Conservation (phyloP, 2,888 invertebrate species). For the Nemoura dubitans region DNA sequence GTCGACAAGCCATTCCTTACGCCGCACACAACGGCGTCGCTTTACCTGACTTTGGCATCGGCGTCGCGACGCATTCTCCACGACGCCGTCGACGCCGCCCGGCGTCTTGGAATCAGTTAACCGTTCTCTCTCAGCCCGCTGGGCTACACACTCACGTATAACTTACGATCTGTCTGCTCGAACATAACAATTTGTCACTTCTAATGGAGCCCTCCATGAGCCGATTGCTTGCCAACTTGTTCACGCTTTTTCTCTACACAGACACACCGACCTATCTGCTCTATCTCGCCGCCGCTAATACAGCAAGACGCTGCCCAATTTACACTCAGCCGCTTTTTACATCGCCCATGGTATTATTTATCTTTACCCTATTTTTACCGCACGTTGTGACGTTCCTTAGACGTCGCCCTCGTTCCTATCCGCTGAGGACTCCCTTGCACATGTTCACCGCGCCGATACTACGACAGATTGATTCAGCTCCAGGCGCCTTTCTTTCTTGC, state of each 20-base stretch:
- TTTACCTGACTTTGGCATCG: not conserved
- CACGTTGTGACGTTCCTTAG: not conserved
- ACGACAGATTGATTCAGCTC: no score
- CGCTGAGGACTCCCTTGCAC: no score
- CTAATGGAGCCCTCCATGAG: slow-evolving; percentile 32
- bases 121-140: not conserved
- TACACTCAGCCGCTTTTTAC: not conserved
- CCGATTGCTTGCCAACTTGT: slow-evolving; percentile 27
- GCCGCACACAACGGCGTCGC: not conserved
- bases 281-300: not conserved
- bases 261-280: not conserved
- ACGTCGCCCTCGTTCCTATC: no score
- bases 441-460: no score
- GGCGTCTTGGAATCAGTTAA: slow-evolving; percentile 31
- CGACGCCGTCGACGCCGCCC: no score
- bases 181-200: slow-evolving; percentile 40
- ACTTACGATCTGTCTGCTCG: slow-evolving; percentile 32
- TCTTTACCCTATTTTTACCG: slow-evolving; percentile 7
- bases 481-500: no score
- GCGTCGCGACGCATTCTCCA: slow-evolving; percentile 38
- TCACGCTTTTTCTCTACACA: slow-evolving; percentile 8
- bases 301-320: not conserved
- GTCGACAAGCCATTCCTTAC: slow-evolving; percentile 35
- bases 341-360: not conserved
- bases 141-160: not conserved